Percentiles rank a stretch among this genome's conserved stretches.
These are phyloP conservation scores for Geopemphigus sp. DNA, from an alignment of 1,140 invertebrate genomes.

Conservation along the genomic window DNA sequence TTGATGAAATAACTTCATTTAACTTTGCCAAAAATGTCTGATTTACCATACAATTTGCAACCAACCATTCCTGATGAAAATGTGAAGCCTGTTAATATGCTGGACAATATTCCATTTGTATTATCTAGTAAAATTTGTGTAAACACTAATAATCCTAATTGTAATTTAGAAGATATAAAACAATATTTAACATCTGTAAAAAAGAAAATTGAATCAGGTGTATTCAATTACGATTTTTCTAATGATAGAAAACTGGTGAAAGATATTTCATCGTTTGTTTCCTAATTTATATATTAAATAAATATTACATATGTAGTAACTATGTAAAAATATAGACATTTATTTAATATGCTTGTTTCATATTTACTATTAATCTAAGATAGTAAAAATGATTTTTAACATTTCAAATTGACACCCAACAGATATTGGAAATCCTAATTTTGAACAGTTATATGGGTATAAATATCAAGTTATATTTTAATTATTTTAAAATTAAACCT, in stretches of 20 bases:
- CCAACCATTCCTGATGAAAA: neutral
- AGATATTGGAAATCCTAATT: too few species aligned
- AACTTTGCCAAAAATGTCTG: neutral
- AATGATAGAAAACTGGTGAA: conserved; percentile 22
- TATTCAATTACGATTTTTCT: conserved; percentile 33
- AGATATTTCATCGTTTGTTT: neutral
- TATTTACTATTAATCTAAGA: too few species aligned
- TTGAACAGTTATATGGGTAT: too few species aligned
- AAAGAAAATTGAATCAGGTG: conserved; percentile 16
- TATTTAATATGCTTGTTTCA: neutral
- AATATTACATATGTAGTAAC: neutral
- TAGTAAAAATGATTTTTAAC: too few species aligned
- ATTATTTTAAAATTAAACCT: too few species aligned
- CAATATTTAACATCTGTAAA: conserved; percentile 10
- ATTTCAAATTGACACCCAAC: too few species aligned
- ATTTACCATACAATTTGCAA: neutral
- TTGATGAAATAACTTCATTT: neutral
- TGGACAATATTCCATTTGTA: conserved; percentile 36
- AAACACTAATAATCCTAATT: neutral
- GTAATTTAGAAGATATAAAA: conserved; percentile 10
- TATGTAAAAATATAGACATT: neutral
- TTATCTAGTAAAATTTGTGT: neutral
- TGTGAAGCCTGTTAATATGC: neutral
- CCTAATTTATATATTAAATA: neutral
- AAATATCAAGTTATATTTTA: too few species aligned